These are phyloP conservation scores for Origma solitaria DNA, from an alignment of 2,113 vertebrate genomes.

Conservation along the genomic window DNA sequence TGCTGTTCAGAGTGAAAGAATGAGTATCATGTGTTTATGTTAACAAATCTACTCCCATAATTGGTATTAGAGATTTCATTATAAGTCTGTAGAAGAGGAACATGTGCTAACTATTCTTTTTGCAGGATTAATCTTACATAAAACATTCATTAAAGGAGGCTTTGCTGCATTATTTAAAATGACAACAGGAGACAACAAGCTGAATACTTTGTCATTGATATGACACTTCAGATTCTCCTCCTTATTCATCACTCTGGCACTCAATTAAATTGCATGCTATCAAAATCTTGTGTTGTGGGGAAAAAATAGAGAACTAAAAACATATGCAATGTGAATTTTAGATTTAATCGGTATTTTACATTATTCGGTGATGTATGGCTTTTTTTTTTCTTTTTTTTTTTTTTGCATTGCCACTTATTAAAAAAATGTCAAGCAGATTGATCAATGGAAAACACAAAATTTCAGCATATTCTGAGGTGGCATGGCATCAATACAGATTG, in stretches of 20 bases:
- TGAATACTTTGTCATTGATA: slow-evolving; percentile 45
- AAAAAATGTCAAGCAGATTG: background rate
- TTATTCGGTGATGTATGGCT: background rate
- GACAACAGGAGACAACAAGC: slow-evolving; percentile 19
- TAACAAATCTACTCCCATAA: background rate
- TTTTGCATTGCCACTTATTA: background rate
- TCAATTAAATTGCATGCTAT: slow-evolving; percentile 12
- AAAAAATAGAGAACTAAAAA: background rate
- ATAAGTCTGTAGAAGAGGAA: background rate
- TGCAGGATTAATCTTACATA: slow-evolving; percentile 16
- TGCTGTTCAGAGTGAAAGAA: background rate
- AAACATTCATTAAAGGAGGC: slow-evolving; percentile 25
- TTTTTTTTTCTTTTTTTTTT: background rate
- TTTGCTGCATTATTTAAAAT: slow-evolving; percentile 50
- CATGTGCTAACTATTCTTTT: background rate
- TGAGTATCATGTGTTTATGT: background rate
- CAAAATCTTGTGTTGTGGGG: background rate
- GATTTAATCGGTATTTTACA: background rate
- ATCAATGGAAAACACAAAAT: background rate
- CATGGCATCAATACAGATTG: background rate
- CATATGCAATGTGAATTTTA: background rate
- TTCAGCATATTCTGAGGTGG: background rate
- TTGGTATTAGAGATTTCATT: background rate
- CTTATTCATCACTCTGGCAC: background rate
- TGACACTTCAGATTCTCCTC: slow-evolving; percentile 19